A percentile compares a stretch with the other conserved stretches of the same genome.
Conservation (phyloP, 2,888 invertebrate genomes). For the Drosophila barbarae region DNA sequence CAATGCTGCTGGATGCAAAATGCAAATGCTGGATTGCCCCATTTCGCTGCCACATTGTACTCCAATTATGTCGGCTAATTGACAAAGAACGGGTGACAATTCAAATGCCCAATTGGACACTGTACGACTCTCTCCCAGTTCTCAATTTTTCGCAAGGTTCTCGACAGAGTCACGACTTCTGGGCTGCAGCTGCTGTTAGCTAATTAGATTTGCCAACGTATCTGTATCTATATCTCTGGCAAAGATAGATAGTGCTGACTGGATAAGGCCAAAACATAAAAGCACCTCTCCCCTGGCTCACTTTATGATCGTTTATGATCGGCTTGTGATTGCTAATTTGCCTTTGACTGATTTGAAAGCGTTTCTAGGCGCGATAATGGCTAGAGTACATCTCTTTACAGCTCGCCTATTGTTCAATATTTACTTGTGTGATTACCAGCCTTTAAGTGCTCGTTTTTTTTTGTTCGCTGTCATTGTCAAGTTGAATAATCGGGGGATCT, state of each 20-base stretch:
- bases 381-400: conserved; percentile 22
- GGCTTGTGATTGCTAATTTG: conserved; percentile 31
- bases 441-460: conserved; percentile 31
- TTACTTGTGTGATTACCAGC: conserved; percentile 33
- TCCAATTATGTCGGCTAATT: conserved; percentile 62
- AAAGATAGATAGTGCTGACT: conserved; percentile 2
- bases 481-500: conserved; percentile 27
- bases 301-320: conserved; percentile 31
- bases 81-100: conserved; percentile 66
- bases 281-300: conserved; percentile 5
- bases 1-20: conserved; percentile 14
- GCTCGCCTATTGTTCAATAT: conserved; percentile 23
- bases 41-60: conserved; percentile 52
- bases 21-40: conserved; percentile 3
- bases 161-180: conserved; percentile 25
- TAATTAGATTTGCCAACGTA: conserved; percentile 60
- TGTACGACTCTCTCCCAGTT: conserved; percentile 10
- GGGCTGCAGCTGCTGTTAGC: conserved; percentile 37
- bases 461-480: conserved; percentile 25
- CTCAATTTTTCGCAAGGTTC: conserved; percentile 43
- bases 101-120: conserved; percentile 46
- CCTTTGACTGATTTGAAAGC: conserved; percentile 41
- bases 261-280: conserved; percentile 28
- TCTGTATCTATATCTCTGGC: conserved; percentile 6
- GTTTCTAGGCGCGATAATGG: conserved; percentile 16